A percentile compares a stretch with the other conserved stretches of the same genome.
These are phyloP conservation scores for Lanius ludovicianus DNA, from an alignment of 2,113 vertebrate genomes.

Conservation along the genomic window DNA sequence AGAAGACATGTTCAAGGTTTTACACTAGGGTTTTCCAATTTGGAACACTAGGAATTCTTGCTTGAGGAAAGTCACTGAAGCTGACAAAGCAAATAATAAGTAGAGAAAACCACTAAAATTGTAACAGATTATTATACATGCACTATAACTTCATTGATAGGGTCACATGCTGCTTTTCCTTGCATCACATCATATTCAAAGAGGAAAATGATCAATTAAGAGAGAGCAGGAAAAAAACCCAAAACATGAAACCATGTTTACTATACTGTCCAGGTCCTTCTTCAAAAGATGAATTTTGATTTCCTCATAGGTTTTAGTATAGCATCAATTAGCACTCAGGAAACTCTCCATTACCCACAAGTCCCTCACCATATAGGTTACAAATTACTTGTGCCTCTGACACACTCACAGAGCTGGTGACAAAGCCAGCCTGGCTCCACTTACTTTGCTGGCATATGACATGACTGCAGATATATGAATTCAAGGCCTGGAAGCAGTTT, in stretches of 20 bases:
- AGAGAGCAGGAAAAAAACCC: not conserved
- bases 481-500: not conserved
- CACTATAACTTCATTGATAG: not conserved
- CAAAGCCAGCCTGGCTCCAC: not conserved
- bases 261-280: not conserved
- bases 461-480: not conserved
- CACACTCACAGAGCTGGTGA: not conserved
- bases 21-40: not conserved
- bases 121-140: not conserved
- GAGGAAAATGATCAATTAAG: not conserved
- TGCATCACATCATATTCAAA: not conserved
- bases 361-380: not conserved
- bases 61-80: not conserved
- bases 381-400: not conserved
- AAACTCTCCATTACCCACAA: not conserved
- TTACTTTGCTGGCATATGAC: accelerated
- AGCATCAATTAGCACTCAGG: not conserved
- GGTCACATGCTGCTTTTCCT: not conserved
- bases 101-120: not conserved
- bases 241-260: not conserved
- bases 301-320: not conserved
- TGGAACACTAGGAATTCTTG: not conserved
- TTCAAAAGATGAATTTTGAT: not conserved
- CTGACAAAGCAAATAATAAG: not conserved
- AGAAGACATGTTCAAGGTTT: not conserved